Base-by-base conservation (phyloP, 2,888 invertebrate genomes). In the Branchellion lobata region DNA sequence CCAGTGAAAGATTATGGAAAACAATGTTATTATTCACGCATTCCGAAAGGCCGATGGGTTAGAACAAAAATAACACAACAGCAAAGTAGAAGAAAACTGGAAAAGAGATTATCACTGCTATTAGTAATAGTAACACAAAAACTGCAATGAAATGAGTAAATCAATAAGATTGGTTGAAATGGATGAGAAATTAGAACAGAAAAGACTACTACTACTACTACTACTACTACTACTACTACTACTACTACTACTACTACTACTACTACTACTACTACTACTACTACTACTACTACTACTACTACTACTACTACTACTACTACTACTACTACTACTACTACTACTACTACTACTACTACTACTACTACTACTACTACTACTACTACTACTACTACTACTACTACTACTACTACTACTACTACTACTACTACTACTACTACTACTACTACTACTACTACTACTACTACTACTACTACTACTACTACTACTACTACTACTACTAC, bases 301-400 rank as follows among this genome's bases (percentile, higher is more conserved):
- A 27, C 34, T 53, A 53, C 53, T 53, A 53, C 53, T 53, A 53
- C 53, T 53, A 53, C 53, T 53, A 53, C 53, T 53, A 53, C 53
- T 53, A 53, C 53, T 53, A 53, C 53, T 53, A 53, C 53, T 53
- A 53, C 53, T 53, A 53, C 53, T 53, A 53, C 53, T 53, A 53
- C 53, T 53, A 68, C 27, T 24, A 68, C 69, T 24, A 68, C 69
- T 24, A 68, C 69, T 24, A 68, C 27, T 24, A 68, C 69, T 24
- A 68, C 69, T 24, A 68, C 69, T 24, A 68, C 69, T 24, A 68
- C 69, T 24, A 68, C 69, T 24, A 68, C 69, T 53, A 53, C 53
- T 53, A 53, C 53, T 53, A 53, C 53, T 53, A 53, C 53, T 53
- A 53, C 53, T n/a, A 53, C 53, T 18, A 21, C 27, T 18, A 21